Conservation (phyloP, 2,888 invertebrate species). For the Macrosiphum euphorbiae region DNA sequence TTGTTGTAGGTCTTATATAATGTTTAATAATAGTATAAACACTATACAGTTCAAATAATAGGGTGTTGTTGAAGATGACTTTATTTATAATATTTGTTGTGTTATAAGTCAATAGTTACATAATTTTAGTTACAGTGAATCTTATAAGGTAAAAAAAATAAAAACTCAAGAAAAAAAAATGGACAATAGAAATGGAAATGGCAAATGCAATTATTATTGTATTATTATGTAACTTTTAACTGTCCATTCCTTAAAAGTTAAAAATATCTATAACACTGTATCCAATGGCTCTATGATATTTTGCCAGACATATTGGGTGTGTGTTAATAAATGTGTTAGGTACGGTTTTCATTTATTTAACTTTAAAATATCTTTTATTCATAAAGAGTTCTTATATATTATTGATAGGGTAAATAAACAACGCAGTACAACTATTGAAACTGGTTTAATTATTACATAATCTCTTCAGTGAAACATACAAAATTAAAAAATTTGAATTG, state of each 20-base stretch:
- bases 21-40: not conserved
- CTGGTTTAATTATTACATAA: too few relatives aligned
- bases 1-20: constrained; percentile 65
- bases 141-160: not conserved
- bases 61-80: not conserved
- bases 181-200: not conserved
- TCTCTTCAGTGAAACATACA: too few relatives aligned
- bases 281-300: too few relatives aligned
- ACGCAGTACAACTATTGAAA: too few relatives aligned
- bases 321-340: too few relatives aligned
- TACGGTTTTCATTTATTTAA: too few relatives aligned
- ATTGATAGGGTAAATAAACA: too few relatives aligned
- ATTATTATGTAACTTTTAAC: not conserved
- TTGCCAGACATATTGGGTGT: not conserved
- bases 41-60: not conserved
- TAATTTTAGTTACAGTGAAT: not conserved
- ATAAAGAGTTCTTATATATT: too few relatives aligned
- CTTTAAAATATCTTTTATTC: too few relatives aligned
- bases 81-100: not conserved
- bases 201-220: not conserved
- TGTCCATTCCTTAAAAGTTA: not conserved
- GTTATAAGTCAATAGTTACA: not conserved
- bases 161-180: not conserved
- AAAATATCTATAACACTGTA: not conserved
- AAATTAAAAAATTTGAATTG: too few relatives aligned